Evolutionary conservation across 2,888 invertebrate species (phyloP), one percentile per base, ranked within the genome.

Genomic region (Lamellibrachia satsuma): DNA sequence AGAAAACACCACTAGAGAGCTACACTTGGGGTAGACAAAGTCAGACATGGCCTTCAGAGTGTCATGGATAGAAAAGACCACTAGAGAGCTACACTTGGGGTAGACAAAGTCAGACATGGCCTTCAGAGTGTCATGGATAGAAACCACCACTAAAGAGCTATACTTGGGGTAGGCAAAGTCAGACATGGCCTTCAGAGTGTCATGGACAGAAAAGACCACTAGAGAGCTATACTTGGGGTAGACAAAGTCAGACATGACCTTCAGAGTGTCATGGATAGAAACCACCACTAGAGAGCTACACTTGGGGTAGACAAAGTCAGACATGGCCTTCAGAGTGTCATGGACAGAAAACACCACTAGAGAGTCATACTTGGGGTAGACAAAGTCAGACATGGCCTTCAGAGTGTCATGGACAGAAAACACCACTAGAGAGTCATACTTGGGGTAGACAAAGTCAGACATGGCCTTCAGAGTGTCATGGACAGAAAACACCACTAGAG

Each of bases 1-100:
- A 52, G 95, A 93, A 57, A 94, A 93, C 90, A 94, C 90, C 94
- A 94, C 94, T 94, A 94, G 92, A 94, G 94, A 52, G 51, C 11
- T 57, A 57, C 7, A 27, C 91, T 52, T 51, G 51, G 95, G 95
- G 91, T 95, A 95, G 15, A 75, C 92, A 22, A 92, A 57, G 92
- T 92, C 92, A 51, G 90, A 92, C 75, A 92, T 57, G 51, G 90
- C 75, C 52, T 27, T 9, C 51, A 92, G 22, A 2, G 75, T 39
- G 22, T 57, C 6, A 52, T 75, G 92, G 4, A 75, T 9, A 52
- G 95, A 93, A 57, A 94, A 93, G 90, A 94, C 90, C 94, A 94
- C 94, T 94, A 94, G 92, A 94, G 94, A 52, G 51, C 11, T 57
- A 57, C 7, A 27, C 91, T 52, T 51, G 51, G 95, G 95, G 91